phyloP scores from a whole-genome alignment of 2,113 vertebrate genomes.

The Ictalurus punctatus region DNA sequence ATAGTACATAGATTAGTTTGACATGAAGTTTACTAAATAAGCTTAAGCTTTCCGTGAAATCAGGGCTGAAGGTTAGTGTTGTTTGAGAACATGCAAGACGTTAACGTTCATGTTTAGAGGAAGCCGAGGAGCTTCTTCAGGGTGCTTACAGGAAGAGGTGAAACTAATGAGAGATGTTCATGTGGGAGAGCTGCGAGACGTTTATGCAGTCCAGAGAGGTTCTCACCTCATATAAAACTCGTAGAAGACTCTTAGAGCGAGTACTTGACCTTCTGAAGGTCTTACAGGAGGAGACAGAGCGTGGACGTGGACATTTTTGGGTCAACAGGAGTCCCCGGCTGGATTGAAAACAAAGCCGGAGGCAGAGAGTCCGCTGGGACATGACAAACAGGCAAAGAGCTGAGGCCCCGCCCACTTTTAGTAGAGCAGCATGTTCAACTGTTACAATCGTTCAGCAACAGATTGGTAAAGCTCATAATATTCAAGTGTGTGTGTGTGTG shows the following conservation, averaged over 20 bases:
- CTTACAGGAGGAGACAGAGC: background rate
- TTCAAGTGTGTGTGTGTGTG: background rate
- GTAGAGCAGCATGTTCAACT: background rate
- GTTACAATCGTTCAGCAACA: background rate
- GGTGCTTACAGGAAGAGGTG: background rate
- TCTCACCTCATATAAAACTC: background rate
- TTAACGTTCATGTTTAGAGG: too few relatives aligned
- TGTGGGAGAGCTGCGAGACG: background rate
- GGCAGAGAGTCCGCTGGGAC: background rate
- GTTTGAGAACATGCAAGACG: background rate
- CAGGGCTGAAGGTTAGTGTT: too few relatives aligned
- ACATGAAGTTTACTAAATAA: background rate
- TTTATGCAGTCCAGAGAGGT: background rate
- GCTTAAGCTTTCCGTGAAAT: background rate
- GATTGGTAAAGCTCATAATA: background rate
- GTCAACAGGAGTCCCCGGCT: background rate
- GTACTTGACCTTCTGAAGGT: slow-evolving; percentile 7
- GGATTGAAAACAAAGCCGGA: background rate
- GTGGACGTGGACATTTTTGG: background rate
- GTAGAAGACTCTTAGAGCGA: background rate
- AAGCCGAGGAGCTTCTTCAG: background rate
- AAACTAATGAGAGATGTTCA: background rate
- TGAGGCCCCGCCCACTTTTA: background rate
- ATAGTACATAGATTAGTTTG: background rate
- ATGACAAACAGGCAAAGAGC: background rate